A percentile compares a stretch with the other conserved stretches of the same genome.
Conservation (phyloP, 2,797 vertebrate genomes). For the Enteromius afrohamiltoni region DNA sequence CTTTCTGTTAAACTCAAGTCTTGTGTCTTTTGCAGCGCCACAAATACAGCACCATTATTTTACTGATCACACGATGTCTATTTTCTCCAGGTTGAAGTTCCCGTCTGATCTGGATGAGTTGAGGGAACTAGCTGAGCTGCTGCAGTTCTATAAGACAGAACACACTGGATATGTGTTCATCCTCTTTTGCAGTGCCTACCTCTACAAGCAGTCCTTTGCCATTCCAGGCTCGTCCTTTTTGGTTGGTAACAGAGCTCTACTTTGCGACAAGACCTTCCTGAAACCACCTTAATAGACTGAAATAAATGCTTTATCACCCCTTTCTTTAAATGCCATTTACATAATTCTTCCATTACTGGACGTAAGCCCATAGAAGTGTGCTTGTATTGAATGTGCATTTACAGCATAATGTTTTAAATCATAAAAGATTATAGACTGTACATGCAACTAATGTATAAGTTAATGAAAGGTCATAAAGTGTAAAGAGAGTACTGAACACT, state of each 20-base stretch:
- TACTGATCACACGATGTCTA: neutral
- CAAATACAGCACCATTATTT: neutral
- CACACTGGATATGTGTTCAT: conserved; percentile 86
- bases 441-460: neutral
- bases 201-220: conserved; percentile 96
- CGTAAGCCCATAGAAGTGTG: neutral
- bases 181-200: conserved; percentile 92
- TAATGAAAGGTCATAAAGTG: neutral
- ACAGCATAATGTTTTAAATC: neutral
- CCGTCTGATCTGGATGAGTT: conserved; percentile 92
- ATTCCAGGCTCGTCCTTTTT: conserved; percentile 94
- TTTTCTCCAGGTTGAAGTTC: conserved; percentile 81
- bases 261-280: neutral
- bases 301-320: neutral
- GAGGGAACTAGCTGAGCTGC: conserved; percentile 82
- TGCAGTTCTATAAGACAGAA: conserved; percentile 86
- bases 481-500: neutral
- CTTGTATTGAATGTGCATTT: neutral
- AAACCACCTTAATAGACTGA: neutral
- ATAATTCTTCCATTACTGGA: neutral
- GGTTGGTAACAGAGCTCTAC: conserved; percentile 74
- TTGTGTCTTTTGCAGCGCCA: too few relatives aligned
- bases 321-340: neutral
- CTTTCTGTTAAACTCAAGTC: too few relatives aligned
- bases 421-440: neutral